A percentile compares a stretch with the other conserved stretches of the same genome.
These are phyloP conservation scores for Erpetoichthys calabaricus DNA, from an alignment of 2,797 vertebrate genomes.

Conservation along the genomic window DNA sequence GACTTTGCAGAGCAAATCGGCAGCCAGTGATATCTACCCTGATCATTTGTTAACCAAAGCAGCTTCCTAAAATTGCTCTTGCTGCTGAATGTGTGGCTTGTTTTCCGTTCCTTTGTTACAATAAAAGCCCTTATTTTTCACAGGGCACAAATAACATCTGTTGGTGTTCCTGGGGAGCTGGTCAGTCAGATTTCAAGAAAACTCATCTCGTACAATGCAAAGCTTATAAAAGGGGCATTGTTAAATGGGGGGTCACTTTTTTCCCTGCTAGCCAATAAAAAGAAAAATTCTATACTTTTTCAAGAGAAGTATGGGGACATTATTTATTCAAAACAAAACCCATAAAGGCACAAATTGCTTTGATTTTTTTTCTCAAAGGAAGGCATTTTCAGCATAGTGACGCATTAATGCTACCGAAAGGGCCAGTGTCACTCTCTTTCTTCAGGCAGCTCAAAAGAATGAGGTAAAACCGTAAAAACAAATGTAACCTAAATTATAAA, in stretches of 20 bases:
- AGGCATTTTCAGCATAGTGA: constrained; percentile 34
- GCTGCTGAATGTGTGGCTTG: constrained; percentile 31
- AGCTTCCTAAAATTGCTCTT: constrained; percentile 22
- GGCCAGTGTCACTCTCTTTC: no score
- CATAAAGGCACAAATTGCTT: constrained; percentile 69
- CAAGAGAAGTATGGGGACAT: constrained; percentile 54
- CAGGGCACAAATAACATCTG: constrained; percentile 38
- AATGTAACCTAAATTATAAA: background rate
- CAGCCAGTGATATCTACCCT: constrained; percentile 14
- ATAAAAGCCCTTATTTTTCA: constrained; percentile 40
- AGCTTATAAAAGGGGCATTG: constrained; percentile 57
- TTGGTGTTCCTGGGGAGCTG: constrained; percentile 50
- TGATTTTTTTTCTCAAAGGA: constrained; percentile 50
- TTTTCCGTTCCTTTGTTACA: constrained; percentile 26
- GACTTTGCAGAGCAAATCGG: constrained; percentile 19
- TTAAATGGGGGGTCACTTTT: constrained; percentile 46
- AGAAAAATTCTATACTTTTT: constrained; percentile 54
- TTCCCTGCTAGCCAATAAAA: constrained; percentile 50
- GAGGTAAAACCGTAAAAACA: background rate
- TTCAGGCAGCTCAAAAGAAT: background rate
- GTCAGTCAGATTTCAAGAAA: constrained; percentile 50
- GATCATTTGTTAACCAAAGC: constrained; percentile 21
- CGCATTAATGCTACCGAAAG: no score
- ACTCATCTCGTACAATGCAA: constrained; percentile 45
- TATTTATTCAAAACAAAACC: constrained; percentile 54